A percentile compares a stretch with the other conserved stretches of the same genome.
These are phyloP conservation scores for Eurystomus glaucurus DNA, from an alignment of 2,797 vertebrate species.

Conservation along the genomic window DNA sequence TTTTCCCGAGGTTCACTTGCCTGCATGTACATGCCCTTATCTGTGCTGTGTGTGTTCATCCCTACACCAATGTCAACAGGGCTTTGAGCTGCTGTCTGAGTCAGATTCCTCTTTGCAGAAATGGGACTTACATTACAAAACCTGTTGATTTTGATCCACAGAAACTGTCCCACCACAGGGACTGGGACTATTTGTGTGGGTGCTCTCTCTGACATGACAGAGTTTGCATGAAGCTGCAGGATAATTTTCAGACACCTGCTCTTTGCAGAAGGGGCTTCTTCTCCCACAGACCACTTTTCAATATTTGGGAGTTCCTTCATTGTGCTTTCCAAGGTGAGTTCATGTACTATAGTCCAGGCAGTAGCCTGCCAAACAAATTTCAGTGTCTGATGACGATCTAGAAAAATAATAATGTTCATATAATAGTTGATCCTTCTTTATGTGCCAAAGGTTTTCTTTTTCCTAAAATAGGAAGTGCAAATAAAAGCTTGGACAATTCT, in stretches of 20 bases:
- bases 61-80: fast-evolving
- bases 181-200: slow-evolving; percentile 12
- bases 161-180: neutral
- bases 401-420: neutral
- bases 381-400: neutral
- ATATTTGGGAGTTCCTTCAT: neutral
- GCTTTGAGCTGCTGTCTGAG: neutral
- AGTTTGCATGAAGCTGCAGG: slow-evolving; percentile 37
- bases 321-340: neutral
- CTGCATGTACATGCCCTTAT: fast-evolving
- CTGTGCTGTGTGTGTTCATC: neutral
- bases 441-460: neutral
- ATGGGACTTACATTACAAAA: neutral
- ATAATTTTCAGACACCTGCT: slow-evolving; percentile 64
- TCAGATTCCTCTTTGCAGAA: neutral
- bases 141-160: neutral
- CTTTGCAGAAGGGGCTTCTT: slow-evolving; percentile 21
- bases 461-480: neutral
- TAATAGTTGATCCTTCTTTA: neutral
- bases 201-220: slow-evolving; percentile 46
- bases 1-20: neutral
- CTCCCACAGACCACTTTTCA: neutral
- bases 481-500: neutral
- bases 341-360: neutral
- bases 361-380: neutral